Percentiles rank a stretch among this genome's conserved stretches.
These are phyloP conservation scores for Caranx ignobilis DNA, from an alignment of 2,113 vertebrate genomes.

Conservation along the genomic window DNA sequence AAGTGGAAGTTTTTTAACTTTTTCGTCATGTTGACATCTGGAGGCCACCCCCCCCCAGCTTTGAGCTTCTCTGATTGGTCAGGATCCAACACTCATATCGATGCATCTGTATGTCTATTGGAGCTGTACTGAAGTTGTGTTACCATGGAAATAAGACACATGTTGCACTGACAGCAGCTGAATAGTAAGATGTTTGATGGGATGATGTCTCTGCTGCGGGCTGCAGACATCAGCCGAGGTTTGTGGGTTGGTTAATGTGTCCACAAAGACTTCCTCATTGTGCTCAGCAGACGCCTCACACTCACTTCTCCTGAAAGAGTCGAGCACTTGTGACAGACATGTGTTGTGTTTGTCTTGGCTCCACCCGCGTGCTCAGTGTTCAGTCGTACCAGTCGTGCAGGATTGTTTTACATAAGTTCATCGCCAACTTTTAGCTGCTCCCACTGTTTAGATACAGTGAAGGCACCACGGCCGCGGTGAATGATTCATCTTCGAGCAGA, in stretches of 20 bases:
- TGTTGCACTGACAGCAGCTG: background rate
- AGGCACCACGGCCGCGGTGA: too few relatives aligned
- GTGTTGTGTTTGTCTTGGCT: constrained; percentile 34
- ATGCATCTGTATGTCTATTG: too few relatives aligned
- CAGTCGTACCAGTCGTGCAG: background rate
- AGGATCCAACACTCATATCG: too few relatives aligned
- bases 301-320: constrained; percentile 27
- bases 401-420: background rate
- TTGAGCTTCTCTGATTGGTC: too few relatives aligned
- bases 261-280: constrained; percentile 4
- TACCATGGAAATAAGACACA: background rate
- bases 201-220: background rate
- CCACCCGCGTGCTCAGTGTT: background rate
- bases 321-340: constrained; percentile 7
- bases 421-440: background rate
- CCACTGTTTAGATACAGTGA: too few relatives aligned
- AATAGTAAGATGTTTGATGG: constrained; percentile 34
- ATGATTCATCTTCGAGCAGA: background rate
- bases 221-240: constrained; percentile 14
- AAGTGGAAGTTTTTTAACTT: too few relatives aligned
- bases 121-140: too few relatives aligned
- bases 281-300: background rate
- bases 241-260: constrained; percentile 27
- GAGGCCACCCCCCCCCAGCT: background rate
- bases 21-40: background rate